Evolutionary conservation across 1,140 invertebrate genomes (phyloP), one percentile per base, ranked within the genome.

Genomic region (Neodiprion lecontei): DNA sequence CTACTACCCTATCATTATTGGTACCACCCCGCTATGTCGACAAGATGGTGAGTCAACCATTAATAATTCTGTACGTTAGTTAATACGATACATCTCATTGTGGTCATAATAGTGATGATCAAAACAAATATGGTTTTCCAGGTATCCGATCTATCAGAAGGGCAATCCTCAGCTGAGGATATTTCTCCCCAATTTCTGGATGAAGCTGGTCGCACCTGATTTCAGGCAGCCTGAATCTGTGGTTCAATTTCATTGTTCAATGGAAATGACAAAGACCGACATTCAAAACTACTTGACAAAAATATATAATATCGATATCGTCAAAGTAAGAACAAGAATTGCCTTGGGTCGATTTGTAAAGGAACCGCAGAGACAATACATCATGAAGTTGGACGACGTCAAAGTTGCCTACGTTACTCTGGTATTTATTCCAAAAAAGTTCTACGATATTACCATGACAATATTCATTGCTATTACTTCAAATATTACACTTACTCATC

Each of bases 271-370:
- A 12, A 93, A 91, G 87, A 81, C 90, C 77, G 97, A 99, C 87
- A 90, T 99, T 0, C 94, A 93, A 85, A 97, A 97, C 89, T 99
- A 99, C 88, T 88, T 99, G 72, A 93, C 97, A 84, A 98, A 98
- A 88, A 98, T 99, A 78, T 99, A 99, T 80, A 93, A 96, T 77
- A 87, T 99, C 1, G 90, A 91, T 4, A 92, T 96, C 7, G 85
- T 93, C 5, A 85, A 94, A 82, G 93, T 98, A 0, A 88, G 91
- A 67, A 96, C 94, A 0, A 90, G 90, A 76, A 95, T 96, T 74
- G 88, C 89, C 67, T 74, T 93, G 78, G 95, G 95, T 77, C 90
- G 89, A 72, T 89, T 84, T 0, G 88, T 84, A 53, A 87, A 84
- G 74, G 88, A 91, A 81, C 77, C 77, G 23, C 81, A 88, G 14